phyloP scores from a whole-genome alignment of 2,888 invertebrate genomes.

The Synergus japonicus region DNA sequence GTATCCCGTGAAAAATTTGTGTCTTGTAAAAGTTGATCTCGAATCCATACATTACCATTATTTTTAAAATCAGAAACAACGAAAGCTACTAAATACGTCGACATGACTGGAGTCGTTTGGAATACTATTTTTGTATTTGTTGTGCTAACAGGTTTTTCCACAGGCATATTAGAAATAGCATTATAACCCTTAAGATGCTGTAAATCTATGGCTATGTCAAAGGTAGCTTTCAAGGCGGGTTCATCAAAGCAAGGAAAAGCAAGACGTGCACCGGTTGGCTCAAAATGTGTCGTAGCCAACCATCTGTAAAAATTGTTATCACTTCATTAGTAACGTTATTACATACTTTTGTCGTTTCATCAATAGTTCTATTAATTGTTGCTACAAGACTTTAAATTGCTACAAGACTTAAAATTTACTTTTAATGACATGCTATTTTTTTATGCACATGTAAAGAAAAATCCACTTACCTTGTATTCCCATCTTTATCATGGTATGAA shows the following conservation, averaged over 20 bases:
- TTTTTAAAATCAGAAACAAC: constrained; percentile 86
- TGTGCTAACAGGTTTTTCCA: not conserved
- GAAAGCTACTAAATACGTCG: constrained; percentile 94
- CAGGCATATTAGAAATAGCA: constrained; percentile 67
- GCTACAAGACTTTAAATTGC: no score
- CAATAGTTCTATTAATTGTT: no score
- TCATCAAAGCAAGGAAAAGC: constrained; percentile 78
- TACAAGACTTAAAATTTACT: no score
- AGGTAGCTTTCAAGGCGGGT: constrained; percentile 65
- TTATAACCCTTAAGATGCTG: constrained; percentile 54
- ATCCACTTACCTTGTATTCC: constrained; percentile 77
- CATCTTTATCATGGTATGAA: constrained; percentile 76
- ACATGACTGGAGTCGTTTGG: constrained; percentile 90
- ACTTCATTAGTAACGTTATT: constrained; percentile 20
- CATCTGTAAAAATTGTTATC: constrained; percentile 42
- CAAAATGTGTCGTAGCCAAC: constrained; percentile 53
- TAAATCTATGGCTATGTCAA: constrained; percentile 60
- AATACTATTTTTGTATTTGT: constrained; percentile 73
- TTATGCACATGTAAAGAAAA: not conserved
- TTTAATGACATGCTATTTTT: not conserved
- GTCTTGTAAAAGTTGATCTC: constrained; percentile 24
- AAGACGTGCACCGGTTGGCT: constrained; percentile 68
- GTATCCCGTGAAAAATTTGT: constrained; percentile 45
- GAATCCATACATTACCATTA: constrained; percentile 42
- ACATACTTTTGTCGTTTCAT: no score